Conservation (phyloP, 2,888 invertebrate genomes). For the Catocala sponsa region DNA sequence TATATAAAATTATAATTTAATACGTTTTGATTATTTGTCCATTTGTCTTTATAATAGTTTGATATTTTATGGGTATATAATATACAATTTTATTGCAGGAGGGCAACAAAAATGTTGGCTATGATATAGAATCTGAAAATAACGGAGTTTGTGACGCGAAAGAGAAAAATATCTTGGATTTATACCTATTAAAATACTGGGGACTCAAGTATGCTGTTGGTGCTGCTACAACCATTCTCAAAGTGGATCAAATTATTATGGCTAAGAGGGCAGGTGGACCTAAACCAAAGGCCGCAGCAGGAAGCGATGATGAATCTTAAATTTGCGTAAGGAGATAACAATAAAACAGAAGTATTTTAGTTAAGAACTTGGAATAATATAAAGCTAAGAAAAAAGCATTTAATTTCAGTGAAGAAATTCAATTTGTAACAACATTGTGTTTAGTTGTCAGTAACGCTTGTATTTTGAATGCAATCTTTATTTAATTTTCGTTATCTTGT, state of each 20-base stretch:
- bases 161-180: constrained; percentile 93
- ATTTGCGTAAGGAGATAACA: constrained; percentile 23
- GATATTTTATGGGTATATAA: not conserved
- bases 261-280: constrained; percentile 99
- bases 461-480: not conserved
- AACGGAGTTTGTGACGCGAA: constrained; percentile 92
- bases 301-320: constrained; percentile 93
- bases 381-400: constrained; percentile 29
- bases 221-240: constrained; percentile 96
- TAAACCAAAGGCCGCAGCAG: constrained; percentile 91
- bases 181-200: constrained; percentile 96
- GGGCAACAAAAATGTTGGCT: constrained; percentile 94
- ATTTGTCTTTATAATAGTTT: no score
- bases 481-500: not conserved
- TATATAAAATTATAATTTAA: no score
- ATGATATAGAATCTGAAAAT: constrained; percentile 95
- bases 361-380: constrained; percentile 33
- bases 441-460: constrained; percentile 7
- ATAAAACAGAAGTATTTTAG: constrained; percentile 52
- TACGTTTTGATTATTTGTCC: no score
- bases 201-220: constrained; percentile 98
- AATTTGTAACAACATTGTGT: not conserved
- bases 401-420: constrained; percentile 25
- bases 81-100: constrained; percentile 79
- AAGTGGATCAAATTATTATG: constrained; percentile 99